These are phyloP conservation scores for Sesia apiformis DNA, from an alignment of 2,888 invertebrate species.

Conservation along the genomic window DNA sequence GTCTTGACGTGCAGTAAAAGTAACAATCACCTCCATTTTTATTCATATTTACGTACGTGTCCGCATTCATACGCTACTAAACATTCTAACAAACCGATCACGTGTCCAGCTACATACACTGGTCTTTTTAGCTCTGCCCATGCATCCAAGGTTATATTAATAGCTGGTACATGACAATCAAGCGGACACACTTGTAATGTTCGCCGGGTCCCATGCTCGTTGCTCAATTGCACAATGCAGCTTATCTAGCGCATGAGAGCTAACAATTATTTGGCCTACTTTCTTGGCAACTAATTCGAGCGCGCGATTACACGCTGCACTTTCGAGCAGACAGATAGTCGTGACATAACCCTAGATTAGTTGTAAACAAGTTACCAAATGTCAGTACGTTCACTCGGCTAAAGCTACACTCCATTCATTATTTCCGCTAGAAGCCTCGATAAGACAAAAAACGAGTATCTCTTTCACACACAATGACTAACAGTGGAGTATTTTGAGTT, in stretches of 20 bases:
- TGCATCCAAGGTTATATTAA: conserved; percentile 62
- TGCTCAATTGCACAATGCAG: conserved; percentile 62
- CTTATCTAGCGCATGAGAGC: conserved; percentile 57
- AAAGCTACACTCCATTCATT: not conserved
- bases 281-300: conserved; percentile 29
- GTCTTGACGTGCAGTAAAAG: conserved; percentile 32
- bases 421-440: not conserved
- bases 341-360: conserved; percentile 32
- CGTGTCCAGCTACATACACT: conserved; percentile 16
- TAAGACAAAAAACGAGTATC: not conserved
- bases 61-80: conserved; percentile 16
- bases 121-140: conserved; percentile 27
- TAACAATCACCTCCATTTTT: conserved; percentile 27
- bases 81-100: conserved; percentile 4
- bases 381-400: conserved; percentile 21
- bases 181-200: conserved; percentile 50
- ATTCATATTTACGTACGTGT: conserved; percentile 6
- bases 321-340: conserved; percentile 34
- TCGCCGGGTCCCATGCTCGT: conserved; percentile 36
- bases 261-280: conserved; percentile 58
- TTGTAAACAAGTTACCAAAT: conserved; percentile 14
- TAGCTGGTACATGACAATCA: conserved; percentile 41
- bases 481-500: not conserved
- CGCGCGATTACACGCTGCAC: conserved; percentile 36
- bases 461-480: not conserved